Evolutionary conservation across 1,140 invertebrate species (phyloP).

Genomic region (Brachionus calyciflorus): DNA sequence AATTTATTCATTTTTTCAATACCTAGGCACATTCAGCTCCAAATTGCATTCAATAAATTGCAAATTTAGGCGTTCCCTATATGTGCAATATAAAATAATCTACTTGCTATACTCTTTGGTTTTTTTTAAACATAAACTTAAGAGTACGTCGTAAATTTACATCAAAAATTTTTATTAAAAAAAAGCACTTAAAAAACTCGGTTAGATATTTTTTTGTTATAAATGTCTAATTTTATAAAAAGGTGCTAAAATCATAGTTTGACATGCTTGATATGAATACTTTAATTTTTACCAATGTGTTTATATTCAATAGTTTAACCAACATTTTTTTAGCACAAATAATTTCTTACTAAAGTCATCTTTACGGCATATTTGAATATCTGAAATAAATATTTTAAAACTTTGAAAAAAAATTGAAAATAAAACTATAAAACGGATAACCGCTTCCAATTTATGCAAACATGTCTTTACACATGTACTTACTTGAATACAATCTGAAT

Average conservation of each 20-base stretch:
- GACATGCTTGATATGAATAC: slow-evolving; percentile 1
- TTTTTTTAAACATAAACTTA: neutral
- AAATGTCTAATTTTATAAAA: neutral
- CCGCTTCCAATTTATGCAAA: too few species aligned
- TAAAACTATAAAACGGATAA: too few species aligned
- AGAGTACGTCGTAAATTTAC: slow-evolving; percentile 34
- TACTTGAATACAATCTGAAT: too few species aligned
- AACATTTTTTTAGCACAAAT: too few species aligned
- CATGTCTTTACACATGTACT: too few species aligned
- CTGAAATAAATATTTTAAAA: slow-evolving; percentile 1
- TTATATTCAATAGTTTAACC: slow-evolving; percentile 28
- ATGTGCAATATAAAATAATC: neutral
- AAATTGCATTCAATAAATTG: neutral
- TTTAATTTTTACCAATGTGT: neutral
- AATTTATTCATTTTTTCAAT: neutral
- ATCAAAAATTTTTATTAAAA: neutral
- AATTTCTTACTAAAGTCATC: neutral
- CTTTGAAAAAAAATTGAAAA: too few species aligned
- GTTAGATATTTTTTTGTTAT: neutral
- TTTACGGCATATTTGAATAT: neutral
- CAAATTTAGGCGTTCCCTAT: neutral
- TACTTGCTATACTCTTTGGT: slow-evolving; percentile 32
- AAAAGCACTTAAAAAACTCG: slow-evolving; percentile 19
- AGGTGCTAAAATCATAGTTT: neutral
- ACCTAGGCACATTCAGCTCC: slow-evolving; percentile 20